Evolutionary conservation across 2,113 vertebrate genomes (phyloP), one percentile per base, ranked within the genome.

Genomic region (Cepphus grylle): DNA sequence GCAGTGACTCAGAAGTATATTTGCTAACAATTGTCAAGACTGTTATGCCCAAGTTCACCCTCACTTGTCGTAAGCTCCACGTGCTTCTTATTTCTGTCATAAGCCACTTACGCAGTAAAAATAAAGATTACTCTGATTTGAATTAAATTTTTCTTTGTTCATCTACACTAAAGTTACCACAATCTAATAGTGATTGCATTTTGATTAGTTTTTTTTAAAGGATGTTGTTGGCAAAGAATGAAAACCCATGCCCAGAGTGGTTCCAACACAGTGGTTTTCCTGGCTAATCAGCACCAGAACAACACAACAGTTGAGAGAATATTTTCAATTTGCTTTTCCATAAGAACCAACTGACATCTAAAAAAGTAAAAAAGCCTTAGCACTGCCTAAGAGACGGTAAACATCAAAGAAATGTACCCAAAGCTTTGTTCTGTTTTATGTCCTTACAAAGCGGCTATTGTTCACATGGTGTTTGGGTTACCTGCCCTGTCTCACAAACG

Each of bases 31-130:
- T 6, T 59, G n/a, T 42, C 38, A 65, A 59, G 30, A 4, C 2
- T 59, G 10, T 25, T 25, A 22, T 2, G 15, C 1, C 0, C 0
- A 0, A 81, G 25, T 13, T 8, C 43, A 71, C 45, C 65, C 45
- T 84, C 34, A 38, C 40, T 29, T 34, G 11, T 15, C 77, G 6
- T 26, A 66, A 89, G 53, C 36, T 86, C 76, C 0, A 0, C 10
- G 26, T 53, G 43, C 53, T 69, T 69, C 49, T 76, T 47, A 18
- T 11, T 87, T 50, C 52, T 38, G 23, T 20, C 25, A 12, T n/a
- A 58, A 81, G n/a, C 30, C 16, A 34, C 38, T 20, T 49, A 29
- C 5, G 66, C 0, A 0, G 17, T 45, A 50, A 81, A 95, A 96
- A 85, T 16, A 20, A 45, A 40, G 8, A 65, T 55, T 79, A n/a